Evolutionary conservation across 1,140 invertebrate species (phyloP), one percentile per base, ranked within the genome.

Genomic region (Apis cerana): DNA sequence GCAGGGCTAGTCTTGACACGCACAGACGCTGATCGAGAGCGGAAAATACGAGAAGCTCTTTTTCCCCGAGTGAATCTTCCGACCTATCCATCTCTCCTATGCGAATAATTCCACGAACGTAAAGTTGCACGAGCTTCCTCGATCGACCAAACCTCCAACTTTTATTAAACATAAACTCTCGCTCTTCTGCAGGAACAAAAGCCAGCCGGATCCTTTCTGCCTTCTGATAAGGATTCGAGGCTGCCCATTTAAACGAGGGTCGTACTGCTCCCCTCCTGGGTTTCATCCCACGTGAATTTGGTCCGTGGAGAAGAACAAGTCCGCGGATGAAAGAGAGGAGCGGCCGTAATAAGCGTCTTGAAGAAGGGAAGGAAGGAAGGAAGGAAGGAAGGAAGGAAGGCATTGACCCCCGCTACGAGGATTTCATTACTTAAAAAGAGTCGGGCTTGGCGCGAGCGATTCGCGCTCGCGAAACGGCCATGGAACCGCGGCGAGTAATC

Each of bases 351-450:
- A 79, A 70, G 77, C 77, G 50, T 61, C 77, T 3, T 1, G n/a
- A 15, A 4, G 15, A 56, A 21, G 11, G 19, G 19, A 21, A 61
- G 59, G 59, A 61, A n/a, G 11, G 58, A n/a, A 59, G 21, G 13
- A 23, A 62, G n/a, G 23, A 65, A 65, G 21, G 43, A n/a, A 21
- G 19, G 48, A 23, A 50, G 48, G 48, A 50, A 50, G n/a, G 7
- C 21, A 5, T 72, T 7, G 43, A 43, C 12, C 27, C 33, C 64
- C 12, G 11, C 19, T n/a, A 27, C 1, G 23, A 19, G 12, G 17
- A 70, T 80, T 80, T 80, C 77, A 72, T 80, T 80, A 72, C 68
- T 71, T 80, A 80, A 72, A 80, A 72, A 72, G 68, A 79, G n/a
- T n/a, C n/a, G n/a, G n/a, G n/a, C 43, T 56, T 2, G 15, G 15